A percentile compares a stretch with the other conserved stretches of the same genome.
These are phyloP conservation scores for Enteromius anoplus DNA, from an alignment of 2,797 vertebrate genomes.

Conservation along the genomic window DNA sequence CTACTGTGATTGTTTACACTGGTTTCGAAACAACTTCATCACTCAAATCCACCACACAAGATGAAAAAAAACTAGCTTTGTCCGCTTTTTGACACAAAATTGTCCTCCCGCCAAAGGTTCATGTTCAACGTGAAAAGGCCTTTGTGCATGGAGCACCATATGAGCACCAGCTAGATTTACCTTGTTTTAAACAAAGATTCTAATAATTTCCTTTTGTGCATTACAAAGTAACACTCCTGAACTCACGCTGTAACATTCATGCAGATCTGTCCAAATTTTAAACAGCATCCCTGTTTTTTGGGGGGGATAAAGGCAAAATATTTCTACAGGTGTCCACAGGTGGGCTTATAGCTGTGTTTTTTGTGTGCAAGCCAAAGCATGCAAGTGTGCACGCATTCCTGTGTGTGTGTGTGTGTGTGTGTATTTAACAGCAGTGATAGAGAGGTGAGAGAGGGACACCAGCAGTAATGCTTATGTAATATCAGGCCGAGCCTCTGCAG, in stretches of 20 bases:
- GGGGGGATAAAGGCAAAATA: neutral
- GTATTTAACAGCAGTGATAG: slow-evolving; percentile 38
- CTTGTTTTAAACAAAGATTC: neutral
- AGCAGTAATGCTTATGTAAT: slow-evolving; percentile 52
- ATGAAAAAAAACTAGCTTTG: neutral
- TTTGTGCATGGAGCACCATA: neutral
- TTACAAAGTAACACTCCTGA: neutral
- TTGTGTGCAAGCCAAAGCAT: slow-evolving; percentile 9
- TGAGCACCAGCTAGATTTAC: neutral
- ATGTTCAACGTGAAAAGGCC: neutral
- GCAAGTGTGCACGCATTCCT: neutral
- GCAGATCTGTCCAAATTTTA: neutral
- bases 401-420: slow-evolving; percentile 39
- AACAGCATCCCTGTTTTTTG: too few species aligned
- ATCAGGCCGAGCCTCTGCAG: slow-evolving; percentile 49
- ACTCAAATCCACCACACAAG: neutral
- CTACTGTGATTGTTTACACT: neutral
- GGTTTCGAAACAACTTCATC: neutral
- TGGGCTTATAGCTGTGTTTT: neutral
- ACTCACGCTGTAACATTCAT: neutral
- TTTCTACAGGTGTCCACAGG: slow-evolving; percentile 10
- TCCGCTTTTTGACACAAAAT: neutral
- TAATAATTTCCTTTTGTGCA: neutral
- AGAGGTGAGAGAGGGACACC: slow-evolving; percentile 40
- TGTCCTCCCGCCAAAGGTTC: neutral